phyloP scores from a whole-genome alignment of 2,888 invertebrate species.

The Ephialtes manifestator region DNA sequence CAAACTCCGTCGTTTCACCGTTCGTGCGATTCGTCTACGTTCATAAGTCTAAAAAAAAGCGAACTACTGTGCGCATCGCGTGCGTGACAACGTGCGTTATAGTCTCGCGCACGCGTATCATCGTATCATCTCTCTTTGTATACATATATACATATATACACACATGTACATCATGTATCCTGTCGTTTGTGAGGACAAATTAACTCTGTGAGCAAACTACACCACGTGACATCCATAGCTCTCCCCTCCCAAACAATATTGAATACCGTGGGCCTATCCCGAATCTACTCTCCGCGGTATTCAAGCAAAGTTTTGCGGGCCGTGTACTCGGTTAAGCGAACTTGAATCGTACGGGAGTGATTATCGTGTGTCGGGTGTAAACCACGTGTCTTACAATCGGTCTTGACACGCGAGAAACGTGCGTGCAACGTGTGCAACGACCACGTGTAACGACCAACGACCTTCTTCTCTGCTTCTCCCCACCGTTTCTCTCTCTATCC shows the following conservation, averaged over 20 bases:
- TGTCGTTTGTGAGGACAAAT: conserved; percentile 46
- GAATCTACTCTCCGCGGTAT: conserved; percentile 40
- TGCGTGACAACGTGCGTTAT: conserved; percentile 50
- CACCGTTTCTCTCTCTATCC: background rate
- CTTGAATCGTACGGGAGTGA: conserved; percentile 34
- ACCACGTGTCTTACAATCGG: background rate
- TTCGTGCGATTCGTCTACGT: conserved; percentile 33
- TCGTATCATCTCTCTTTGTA: conserved; percentile 13
- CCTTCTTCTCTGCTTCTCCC: background rate
- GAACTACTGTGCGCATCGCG: conserved; percentile 65
- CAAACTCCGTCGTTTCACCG: background rate
- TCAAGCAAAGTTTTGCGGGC: conserved; percentile 54
- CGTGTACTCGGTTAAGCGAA: conserved; percentile 40
- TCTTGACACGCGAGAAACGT: conserved; percentile 16
- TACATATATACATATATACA: conserved; percentile 19
- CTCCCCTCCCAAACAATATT: conserved; percentile 25
- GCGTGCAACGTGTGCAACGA: conserved; percentile 37
- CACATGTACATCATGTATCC: conserved; percentile 17
- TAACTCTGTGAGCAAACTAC: conserved; percentile 38
- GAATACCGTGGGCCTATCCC: conserved; percentile 38
- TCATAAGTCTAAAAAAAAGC: conserved; percentile 22
- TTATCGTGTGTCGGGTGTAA: background rate
- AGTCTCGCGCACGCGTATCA: conserved; percentile 60
- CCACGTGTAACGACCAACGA: conserved; percentile 44
- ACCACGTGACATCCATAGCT: conserved; percentile 61